Percentiles rank a stretch among this genome's conserved stretches.
Evolutionary conservation across 2,797 vertebrate genomes (phyloP).

Genomic region (Peromyscus melanophrys): DNA sequence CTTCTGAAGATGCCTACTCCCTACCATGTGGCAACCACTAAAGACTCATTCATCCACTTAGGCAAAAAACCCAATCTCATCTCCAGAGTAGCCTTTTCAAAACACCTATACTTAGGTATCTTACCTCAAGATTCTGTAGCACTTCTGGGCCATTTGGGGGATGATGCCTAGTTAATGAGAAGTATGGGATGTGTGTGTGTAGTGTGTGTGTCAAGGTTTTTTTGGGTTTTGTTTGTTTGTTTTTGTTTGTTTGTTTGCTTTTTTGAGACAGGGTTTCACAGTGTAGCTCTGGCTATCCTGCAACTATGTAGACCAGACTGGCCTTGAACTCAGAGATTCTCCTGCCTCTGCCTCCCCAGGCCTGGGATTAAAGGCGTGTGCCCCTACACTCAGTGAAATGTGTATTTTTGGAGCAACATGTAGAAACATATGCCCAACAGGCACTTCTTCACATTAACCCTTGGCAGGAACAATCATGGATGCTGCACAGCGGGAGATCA

Average conservation of each 20-base stretch:
- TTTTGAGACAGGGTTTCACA: neutral
- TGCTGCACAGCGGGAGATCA: neutral
- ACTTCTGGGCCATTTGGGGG: neutral
- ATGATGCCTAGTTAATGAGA: neutral
- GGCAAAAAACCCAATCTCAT: neutral
- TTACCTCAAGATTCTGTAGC: constrained; percentile 1
- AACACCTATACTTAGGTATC: neutral
- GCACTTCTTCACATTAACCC: neutral
- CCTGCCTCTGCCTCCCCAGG: neutral
- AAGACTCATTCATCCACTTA: neutral
- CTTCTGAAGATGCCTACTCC: neutral
- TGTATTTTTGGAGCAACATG: neutral
- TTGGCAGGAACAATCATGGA: rapidly evolving
- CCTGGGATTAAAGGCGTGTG: neutral
- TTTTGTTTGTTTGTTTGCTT: too few species aligned
- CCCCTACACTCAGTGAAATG: neutral
- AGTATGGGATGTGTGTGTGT: neutral
- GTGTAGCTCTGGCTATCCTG: neutral
- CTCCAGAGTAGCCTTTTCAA: constrained; percentile 9
- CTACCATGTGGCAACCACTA: neutral
- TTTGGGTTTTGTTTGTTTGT: neutral
- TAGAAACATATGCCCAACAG: neutral
- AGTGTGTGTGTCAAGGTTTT: neutral
- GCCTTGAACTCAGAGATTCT: neutral
- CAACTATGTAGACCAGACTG: neutral